Evolutionary conservation across 1,140 invertebrate species (phyloP), one percentile per base, ranked within the genome.

Genomic region (Piezodorus guildinii): DNA sequence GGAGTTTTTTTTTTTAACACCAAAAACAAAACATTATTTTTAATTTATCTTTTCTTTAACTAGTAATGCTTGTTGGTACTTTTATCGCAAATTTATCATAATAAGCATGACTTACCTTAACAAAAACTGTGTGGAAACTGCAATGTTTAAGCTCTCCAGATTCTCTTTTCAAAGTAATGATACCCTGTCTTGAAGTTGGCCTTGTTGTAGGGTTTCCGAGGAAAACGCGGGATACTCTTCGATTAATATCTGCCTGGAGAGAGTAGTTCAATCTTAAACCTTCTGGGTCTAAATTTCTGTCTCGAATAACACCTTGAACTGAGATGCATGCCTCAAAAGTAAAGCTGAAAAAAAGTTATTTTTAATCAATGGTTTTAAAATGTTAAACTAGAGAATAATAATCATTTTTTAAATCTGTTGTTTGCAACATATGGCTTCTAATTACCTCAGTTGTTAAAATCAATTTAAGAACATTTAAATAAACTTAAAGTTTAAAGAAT

Each of bases 301-400:
- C 58, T 21, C 64, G 49, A 39, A 46, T 39, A 10, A 63, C 49
- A 43, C 45, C 54, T 68, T 81, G 81, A 16, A 80, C 80, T 17
- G 82, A 82, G 70, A 91, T 93, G 72, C 93, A 96, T 0, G 90
- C 84, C 75, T 87, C 77, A 69, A 95, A 91, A n/a, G 85, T 81
- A 71, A 96, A 93, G 74, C 85, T 86, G 68, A 21, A 78, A 77
- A 61, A 58, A 49, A 49, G 5, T 49, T 19, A 12, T 49, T 49
- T 19, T 12, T n/a, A 49, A 14, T 49, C 12, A 1, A 39, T 39
- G 12, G 1, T 8, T 39, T 39, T 39, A 39, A 8, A 39, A 39
- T 39, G 1, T 39, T 39, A 10, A 39, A 39, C 34, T 6, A 39
- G 12, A 39, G 12, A 10, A 39, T 39, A 1, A 39, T 30, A 30